phyloP scores from a whole-genome alignment of 1,140 invertebrate species.

The Atta colombica region DNA sequence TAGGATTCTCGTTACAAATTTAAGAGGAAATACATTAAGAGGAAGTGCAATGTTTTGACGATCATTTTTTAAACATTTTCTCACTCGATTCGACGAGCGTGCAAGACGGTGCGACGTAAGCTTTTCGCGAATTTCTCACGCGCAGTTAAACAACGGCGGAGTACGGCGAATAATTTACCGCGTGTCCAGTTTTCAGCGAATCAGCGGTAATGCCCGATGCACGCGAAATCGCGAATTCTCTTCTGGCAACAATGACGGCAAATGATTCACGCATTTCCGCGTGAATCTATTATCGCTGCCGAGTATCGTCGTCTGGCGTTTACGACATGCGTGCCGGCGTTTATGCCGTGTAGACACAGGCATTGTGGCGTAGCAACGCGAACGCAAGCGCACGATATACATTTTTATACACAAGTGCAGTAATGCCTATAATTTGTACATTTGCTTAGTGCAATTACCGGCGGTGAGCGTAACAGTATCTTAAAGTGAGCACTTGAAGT shows the following conservation, averaged over 20 bases:
- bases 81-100: not conserved
- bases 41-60: not conserved
- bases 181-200: slow-evolving; percentile 26
- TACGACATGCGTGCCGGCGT: slow-evolving; percentile 6
- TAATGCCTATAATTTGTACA: slow-evolving; percentile 52
- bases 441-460: slow-evolving; percentile 49
- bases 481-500: not conserved
- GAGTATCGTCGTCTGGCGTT: slow-evolving; percentile 34
- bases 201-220: slow-evolving; percentile 21
- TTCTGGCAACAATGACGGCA: not conserved
- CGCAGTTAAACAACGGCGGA: slow-evolving; percentile 35
- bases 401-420: slow-evolving; percentile 31
- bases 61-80: not conserved
- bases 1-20: not conserved
- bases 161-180: slow-evolving; percentile 18
- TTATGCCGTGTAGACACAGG: not conserved
- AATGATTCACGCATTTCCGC: slow-evolving; percentile 39
- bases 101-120: not conserved
- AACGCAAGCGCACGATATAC: not conserved
- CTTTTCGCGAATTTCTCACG: slow-evolving; percentile 28
- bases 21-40: not conserved
- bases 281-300: slow-evolving; percentile 26
- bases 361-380: not conserved
- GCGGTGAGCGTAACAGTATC: slow-evolving; percentile 39
- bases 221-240: slow-evolving; percentile 31